Evolutionary conservation across 2,113 vertebrate species (phyloP), one percentile per base, ranked within the genome.

Genomic region (Sitta europaea): DNA sequence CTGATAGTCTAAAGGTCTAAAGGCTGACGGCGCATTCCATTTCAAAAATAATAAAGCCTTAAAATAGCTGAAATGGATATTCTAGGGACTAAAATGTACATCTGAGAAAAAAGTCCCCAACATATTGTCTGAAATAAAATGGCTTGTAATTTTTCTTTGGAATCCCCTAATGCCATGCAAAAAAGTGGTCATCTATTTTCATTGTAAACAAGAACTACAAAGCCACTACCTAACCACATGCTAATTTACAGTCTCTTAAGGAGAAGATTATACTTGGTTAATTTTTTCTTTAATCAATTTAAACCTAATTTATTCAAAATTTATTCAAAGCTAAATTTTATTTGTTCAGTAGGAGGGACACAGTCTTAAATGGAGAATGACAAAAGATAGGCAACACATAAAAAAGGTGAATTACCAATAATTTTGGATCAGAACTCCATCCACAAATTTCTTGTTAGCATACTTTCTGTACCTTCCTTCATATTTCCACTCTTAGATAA

Each of bases 1-100:
- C 25, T 36, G 21, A 70, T 7, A 62, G 7, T 50, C 57, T 51
- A 25, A 91, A 67, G 22, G 7, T 50, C 57, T 51, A 25, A 91
- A 67, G 22, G 40, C 7, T 33, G 38, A 50, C n/a, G 77, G 54
- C 4, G 48, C 2, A 45, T 8, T 53, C 10, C 0, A 1, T 50
- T 91, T 58, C 6, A 58, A 92, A 87, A 90, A 22, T 65, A 45
- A 77, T 13, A 70, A 2, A 19, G 14, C 29, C 9, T 71, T 74
- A 28, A 0, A 4, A 72, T 17, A 68, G 24, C 45, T 61, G 51
- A 93, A 85, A 81, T 42, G 24, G 43, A 55, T 31, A 53, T 5
- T 57, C 23, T 11, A 53, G 14, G 10, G 33, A 36, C 7, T 66
- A 74, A 86, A 88, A 75, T 15, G 7, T 48, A 51, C 5, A 36